phyloP scores from a whole-genome alignment of 2,888 invertebrate genomes.

The Stenchaetothrips biformis region DNA sequence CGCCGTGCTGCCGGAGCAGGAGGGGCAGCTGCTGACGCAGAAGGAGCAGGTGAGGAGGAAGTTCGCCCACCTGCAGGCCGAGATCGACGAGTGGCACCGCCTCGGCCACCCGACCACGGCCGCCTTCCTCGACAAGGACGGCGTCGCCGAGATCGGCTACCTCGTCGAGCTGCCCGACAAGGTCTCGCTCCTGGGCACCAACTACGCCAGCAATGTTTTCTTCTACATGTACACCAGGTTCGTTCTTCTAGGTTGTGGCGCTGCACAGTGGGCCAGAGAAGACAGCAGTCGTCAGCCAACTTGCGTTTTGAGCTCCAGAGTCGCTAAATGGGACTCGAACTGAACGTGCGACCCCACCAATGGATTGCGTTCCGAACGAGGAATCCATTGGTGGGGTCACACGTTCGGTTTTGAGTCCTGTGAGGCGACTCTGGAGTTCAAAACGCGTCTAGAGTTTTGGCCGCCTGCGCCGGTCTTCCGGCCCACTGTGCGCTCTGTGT shows the following conservation, averaged over 20 bases:
- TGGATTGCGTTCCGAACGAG: too few species aligned
- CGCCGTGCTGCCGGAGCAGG: neutral
- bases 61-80: neutral
- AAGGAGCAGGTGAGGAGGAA: neutral
- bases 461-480: too few species aligned
- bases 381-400: too few species aligned
- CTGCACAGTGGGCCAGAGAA: too few species aligned
- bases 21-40: neutral
- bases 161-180: constrained; percentile 51
- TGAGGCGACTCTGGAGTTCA: too few species aligned
- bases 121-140: constrained; percentile 29
- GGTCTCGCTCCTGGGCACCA: neutral
- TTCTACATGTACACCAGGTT: constrained; percentile 61
- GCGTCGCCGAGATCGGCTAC: constrained; percentile 35
- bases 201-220: constrained; percentile 49
- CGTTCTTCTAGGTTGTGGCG: too few species aligned
- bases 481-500: neutral
- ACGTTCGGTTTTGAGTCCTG: too few species aligned
- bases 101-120: neutral
- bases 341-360: too few species aligned
- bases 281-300: too few species aligned
- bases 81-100: neutral
- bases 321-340: too few species aligned
- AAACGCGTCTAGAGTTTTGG: too few species aligned
- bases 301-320: too few species aligned